phyloP scores from a whole-genome alignment of 2,797 vertebrate genomes.

The Natrix natrix region DNA sequence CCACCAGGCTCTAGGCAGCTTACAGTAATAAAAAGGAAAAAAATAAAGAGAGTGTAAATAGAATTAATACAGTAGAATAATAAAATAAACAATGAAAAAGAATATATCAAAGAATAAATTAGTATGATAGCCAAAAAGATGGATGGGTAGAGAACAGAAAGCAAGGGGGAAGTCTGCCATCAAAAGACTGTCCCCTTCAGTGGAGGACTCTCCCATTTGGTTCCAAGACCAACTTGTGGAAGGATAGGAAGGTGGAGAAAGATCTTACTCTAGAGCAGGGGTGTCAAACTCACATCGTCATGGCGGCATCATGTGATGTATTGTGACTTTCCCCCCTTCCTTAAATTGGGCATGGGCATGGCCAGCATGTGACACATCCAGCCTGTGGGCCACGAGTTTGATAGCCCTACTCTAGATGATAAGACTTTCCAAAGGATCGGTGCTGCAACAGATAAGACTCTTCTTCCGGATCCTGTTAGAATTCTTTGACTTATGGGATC shows the following conservation, averaged over 20 bases:
- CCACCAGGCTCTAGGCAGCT: not conserved
- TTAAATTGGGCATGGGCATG: no score
- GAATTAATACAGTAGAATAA: not conserved
- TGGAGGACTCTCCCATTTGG: not conserved
- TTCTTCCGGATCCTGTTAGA: not conserved
- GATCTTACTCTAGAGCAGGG: not conserved
- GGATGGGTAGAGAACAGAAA: not conserved
- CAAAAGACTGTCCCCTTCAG: not conserved
- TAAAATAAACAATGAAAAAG: not conserved
- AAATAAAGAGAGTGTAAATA: not conserved
- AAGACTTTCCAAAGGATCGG: no score
- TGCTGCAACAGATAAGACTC: not conserved
- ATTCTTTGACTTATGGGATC: not conserved
- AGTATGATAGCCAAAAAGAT: not conserved
- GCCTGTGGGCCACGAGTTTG: no score
- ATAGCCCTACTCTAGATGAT: not conserved
- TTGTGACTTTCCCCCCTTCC: no score
- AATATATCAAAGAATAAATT: not conserved
- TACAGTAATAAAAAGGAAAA: not conserved
- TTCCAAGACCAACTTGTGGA: not conserved
- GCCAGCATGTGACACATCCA: fast-evolving
- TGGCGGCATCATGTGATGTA: no score
- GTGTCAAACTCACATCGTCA: no score
- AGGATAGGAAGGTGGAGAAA: not conserved
- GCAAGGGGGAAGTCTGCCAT: not conserved